phyloP scores from a whole-genome alignment of 2,797 vertebrate genomes.

The Harpagifer antarcticus region DNA sequence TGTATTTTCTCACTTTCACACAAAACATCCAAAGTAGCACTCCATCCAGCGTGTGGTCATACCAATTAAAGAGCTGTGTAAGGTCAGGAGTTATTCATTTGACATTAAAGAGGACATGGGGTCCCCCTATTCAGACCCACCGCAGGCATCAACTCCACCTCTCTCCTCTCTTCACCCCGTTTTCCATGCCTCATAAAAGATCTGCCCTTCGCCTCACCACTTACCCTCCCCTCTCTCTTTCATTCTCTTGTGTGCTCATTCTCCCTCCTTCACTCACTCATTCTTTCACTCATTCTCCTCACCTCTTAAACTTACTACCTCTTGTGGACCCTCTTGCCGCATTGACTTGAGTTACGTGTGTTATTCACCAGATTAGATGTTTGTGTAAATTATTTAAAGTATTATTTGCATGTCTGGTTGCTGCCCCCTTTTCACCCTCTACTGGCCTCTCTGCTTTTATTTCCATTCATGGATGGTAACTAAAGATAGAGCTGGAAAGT shows the following conservation, averaged over 20 bases:
- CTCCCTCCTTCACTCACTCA: constrained; percentile 44
- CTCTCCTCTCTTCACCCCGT: constrained; percentile 57
- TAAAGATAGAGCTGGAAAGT: constrained; percentile 37
- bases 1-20: constrained; percentile 27
- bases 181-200: constrained; percentile 73
- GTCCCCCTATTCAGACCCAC: constrained; percentile 78
- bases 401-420: constrained; percentile 15
- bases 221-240: constrained; percentile 49
- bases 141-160: constrained; percentile 58
- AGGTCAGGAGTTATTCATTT: constrained; percentile 82
- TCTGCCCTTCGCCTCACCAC: constrained; percentile 47
- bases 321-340: constrained; percentile 12
- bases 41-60: constrained; percentile 62
- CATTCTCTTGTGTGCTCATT: constrained; percentile 55
- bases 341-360: constrained; percentile 4
- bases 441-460: constrained; percentile 28
- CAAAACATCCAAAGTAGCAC: constrained; percentile 2
- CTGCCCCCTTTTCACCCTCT: constrained; percentile 12
- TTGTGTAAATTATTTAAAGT: constrained; percentile 7
- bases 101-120: constrained; percentile 73
- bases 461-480: constrained; percentile 41
- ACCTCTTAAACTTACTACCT: constrained; percentile 41
- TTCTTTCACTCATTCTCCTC: constrained; percentile 27
- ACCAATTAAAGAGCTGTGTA: constrained; percentile 80
- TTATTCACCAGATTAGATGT: constrained; percentile 14